These are phyloP conservation scores for Pseudorhiza aurosa DNA, from an alignment of 30 jellyfish, hydroid and myxozoan genomes.

Conservation along the genomic window DNA sequence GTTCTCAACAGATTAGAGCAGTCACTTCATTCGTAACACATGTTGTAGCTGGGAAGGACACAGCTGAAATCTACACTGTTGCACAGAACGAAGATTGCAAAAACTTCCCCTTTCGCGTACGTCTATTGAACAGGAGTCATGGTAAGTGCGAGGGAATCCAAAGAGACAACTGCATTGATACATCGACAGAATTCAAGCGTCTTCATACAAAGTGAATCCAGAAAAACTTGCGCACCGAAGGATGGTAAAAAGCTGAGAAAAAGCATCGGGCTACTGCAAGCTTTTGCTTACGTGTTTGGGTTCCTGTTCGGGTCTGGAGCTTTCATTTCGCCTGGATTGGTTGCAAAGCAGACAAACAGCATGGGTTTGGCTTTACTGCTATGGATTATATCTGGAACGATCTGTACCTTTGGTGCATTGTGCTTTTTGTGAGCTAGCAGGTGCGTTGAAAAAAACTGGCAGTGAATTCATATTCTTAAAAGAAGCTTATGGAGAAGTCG, in stretches of 20 bases:
- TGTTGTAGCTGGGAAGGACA: too few species aligned
- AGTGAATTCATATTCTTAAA: conserved; percentile 30
- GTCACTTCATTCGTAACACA: too few species aligned
- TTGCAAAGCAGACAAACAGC: conserved; percentile 47
- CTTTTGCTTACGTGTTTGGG: conserved; percentile 52
- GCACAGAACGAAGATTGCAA: too few species aligned
- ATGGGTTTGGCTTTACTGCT: conserved; percentile 45
- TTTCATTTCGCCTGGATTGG: conserved; percentile 56
- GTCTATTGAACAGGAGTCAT: too few species aligned
- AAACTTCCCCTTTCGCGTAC: too few species aligned
- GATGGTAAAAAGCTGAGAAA: conserved; percentile 21
- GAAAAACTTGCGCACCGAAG: too few species aligned
- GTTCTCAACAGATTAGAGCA: too few species aligned
- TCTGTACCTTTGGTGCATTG: conserved; percentile 43
- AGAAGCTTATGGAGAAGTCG: conserved; percentile 42
- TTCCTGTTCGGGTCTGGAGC: conserved; percentile 48
- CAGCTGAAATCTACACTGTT: too few species aligned
- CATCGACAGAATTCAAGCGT: too few species aligned
- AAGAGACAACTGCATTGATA: too few species aligned
- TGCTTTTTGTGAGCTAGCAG: conserved; percentile 64
- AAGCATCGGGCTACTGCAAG: conserved; percentile 41
- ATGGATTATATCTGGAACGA: conserved; percentile 44
- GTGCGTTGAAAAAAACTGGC: conserved; percentile 40
- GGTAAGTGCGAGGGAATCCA: too few species aligned
- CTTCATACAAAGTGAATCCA: too few species aligned